Evolutionary conservation across 2,888 invertebrate genomes (phyloP).

Genomic region (Drosophila falleni): DNA sequence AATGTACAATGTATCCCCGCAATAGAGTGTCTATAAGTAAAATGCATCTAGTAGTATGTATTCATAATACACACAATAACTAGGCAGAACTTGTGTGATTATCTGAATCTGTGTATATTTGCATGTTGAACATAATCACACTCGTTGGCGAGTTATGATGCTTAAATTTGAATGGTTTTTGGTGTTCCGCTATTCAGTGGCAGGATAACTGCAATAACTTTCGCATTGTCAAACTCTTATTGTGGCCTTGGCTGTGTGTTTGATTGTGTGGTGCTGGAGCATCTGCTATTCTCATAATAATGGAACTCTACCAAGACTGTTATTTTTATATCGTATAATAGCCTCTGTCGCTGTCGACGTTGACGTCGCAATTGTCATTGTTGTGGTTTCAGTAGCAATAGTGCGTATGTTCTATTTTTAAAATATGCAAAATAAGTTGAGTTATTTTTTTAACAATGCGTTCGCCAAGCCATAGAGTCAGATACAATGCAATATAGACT

Average conservation of each 20-base stretch:
- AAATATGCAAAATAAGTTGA: slow-evolving; percentile 73
- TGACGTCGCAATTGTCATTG: slow-evolving; percentile 38
- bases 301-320: slow-evolving; percentile 41
- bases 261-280: slow-evolving; percentile 25
- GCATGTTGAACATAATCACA: slow-evolving; percentile 29
- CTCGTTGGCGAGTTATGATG: slow-evolving; percentile 15
- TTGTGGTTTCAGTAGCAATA: slow-evolving; percentile 44
- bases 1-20: neutral
- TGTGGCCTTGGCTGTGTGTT: slow-evolving; percentile 27
- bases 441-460: slow-evolving; percentile 39
- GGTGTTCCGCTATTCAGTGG: slow-evolving; percentile 15
- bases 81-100: neutral
- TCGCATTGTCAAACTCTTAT: slow-evolving; percentile 65
- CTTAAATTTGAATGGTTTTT: slow-evolving; percentile 35
- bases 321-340: slow-evolving; percentile 70
- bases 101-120: slow-evolving; percentile 1
- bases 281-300: slow-evolving; percentile 52
- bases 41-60: neutral
- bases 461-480: slow-evolving; percentile 13
- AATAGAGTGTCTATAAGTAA: neutral
- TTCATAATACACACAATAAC: neutral
- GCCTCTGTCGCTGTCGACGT: slow-evolving; percentile 42
- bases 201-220: slow-evolving; percentile 58
- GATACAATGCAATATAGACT: slow-evolving; percentile 47
- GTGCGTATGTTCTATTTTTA: slow-evolving; percentile 64